Conservation (phyloP, 1,140 invertebrate species). For the Paracyclopina nana region DNA sequence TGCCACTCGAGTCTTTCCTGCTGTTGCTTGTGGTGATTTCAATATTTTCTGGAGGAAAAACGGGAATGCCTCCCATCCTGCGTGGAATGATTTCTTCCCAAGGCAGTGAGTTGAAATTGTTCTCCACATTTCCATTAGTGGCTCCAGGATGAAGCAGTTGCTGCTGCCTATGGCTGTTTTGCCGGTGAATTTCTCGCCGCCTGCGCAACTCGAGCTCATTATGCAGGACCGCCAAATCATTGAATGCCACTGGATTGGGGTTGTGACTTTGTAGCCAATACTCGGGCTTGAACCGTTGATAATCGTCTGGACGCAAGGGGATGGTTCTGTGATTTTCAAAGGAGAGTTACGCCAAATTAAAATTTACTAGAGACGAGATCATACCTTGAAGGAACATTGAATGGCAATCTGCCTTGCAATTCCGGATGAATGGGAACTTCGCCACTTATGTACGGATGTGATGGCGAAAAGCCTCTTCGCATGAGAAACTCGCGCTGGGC, state of each 20-base stretch:
- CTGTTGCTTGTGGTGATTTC: neutral
- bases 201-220: neutral
- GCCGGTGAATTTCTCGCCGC: neutral
- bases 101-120: neutral
- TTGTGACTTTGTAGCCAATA: neutral
- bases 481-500: slow-evolving; percentile 2
- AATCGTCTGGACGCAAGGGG: slow-evolving; percentile 11
- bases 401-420: slow-evolving; percentile 3
- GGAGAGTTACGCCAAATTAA: neutral
- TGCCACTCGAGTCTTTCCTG: neutral
- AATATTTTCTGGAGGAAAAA: neutral
- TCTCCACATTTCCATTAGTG: neutral
- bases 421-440: slow-evolving; percentile 13
- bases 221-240: slow-evolving; percentile 3
- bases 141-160: no score
- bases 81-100: neutral
- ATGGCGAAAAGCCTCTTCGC: slow-evolving; percentile 1
- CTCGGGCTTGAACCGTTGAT: slow-evolving; percentile 8
- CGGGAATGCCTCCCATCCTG: neutral
- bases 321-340: neutral
- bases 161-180: neutral
- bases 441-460: slow-evolving; percentile 7
- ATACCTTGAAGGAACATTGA: slow-evolving; percentile 10
- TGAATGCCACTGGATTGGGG: neutral
- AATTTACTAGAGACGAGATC: neutral